phyloP scores from a whole-genome alignment of 2,797 vertebrate species.

The Microctenopoma stevenorrisi region DNA sequence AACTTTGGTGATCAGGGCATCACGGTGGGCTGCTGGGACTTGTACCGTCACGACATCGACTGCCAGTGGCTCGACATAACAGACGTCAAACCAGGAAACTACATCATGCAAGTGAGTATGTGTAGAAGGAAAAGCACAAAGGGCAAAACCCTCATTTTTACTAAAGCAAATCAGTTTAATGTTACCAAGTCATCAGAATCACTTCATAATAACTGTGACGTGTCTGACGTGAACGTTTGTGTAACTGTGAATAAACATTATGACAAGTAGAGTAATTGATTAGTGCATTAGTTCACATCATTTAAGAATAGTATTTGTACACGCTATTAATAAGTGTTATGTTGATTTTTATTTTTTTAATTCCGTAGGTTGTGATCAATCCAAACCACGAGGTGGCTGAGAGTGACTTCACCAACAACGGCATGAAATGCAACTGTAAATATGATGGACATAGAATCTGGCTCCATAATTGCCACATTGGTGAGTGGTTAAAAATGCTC shows the following conservation, averaged over 20 bases:
- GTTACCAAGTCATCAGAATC: too few relatives aligned
- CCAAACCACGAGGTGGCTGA: constrained; percentile 95
- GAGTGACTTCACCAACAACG: constrained; percentile 98
- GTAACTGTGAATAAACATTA: too few relatives aligned
- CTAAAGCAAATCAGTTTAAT: too few relatives aligned
- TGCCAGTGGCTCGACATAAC: constrained; percentile 99
- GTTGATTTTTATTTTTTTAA: neutral
- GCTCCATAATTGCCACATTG: constrained; percentile 96
- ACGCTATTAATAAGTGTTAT: too few relatives aligned
- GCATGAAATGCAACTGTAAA: constrained; percentile 99
- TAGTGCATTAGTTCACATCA: too few relatives aligned
- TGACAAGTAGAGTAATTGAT: too few relatives aligned
- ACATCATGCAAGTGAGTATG: constrained; percentile 91
- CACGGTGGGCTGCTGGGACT: constrained; percentile 97
- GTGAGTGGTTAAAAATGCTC: constrained; percentile 69
- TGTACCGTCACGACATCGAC: constrained; percentile 97
- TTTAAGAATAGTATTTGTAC: too few relatives aligned
- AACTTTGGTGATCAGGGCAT: constrained; percentile 99
- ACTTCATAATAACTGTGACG: too few relatives aligned
- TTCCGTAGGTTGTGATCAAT: constrained; percentile 92
- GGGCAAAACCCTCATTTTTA: too few relatives aligned
- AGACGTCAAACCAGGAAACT: constrained; percentile 95
- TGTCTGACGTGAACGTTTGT: too few relatives aligned
- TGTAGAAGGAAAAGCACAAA: neutral
- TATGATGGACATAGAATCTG: constrained; percentile 97